Percentiles rank a stretch among this genome's conserved stretches.
Evolutionary conservation across 37 sponge, comb jelly and placozoan species (phyloP).

Genomic region (Aplysina aerophoba): DNA sequence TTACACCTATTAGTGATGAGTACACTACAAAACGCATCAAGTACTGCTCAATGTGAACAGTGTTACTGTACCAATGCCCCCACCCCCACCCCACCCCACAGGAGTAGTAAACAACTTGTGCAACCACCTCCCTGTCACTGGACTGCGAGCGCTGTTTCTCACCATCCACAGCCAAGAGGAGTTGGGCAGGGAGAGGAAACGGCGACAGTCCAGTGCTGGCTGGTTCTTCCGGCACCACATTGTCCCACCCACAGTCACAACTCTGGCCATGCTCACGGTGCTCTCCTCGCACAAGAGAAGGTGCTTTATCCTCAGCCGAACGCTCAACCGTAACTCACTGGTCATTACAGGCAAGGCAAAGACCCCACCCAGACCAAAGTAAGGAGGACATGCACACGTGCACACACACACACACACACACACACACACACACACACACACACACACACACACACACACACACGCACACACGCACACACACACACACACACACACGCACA

Average conservation of each 20-base stretch:
- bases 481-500: no score
- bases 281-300: not conserved
- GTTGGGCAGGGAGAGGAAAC: not conserved
- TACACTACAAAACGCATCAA: no score
- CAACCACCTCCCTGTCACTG: conserved; percentile 21
- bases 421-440: no score
- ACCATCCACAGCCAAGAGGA: not conserved
- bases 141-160: not conserved
- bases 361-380: conserved; percentile 11
- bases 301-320: not conserved
- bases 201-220: not conserved
- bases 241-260: conserved; percentile 24
- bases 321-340: not conserved
- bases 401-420: no score
- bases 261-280: not conserved
- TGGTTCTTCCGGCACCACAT: conserved; percentile 33
- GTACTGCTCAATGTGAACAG: no score
- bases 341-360: not conserved
- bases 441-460: no score
- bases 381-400: not conserved
- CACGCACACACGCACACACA: no score
- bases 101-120: not conserved
- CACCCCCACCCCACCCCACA: conserved; percentile 22
- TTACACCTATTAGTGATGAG: no score
- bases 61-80: no score